Evolutionary conservation across 2,888 invertebrate genomes (phyloP).

Genomic region (Sarcophaga subvicina): DNA sequence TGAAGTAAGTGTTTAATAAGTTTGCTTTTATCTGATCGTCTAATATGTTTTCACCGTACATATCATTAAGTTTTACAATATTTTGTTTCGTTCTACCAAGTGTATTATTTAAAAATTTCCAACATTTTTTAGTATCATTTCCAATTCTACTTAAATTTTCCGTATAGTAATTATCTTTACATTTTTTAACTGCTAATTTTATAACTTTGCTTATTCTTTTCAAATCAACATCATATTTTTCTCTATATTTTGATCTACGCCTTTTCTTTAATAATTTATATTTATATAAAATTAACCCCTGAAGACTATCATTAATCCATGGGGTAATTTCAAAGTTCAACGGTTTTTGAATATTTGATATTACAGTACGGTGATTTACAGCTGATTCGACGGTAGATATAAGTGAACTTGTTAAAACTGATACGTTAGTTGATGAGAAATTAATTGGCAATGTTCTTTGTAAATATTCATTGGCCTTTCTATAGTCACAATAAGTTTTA

Average conservation of each 20-base stretch:
- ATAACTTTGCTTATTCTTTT: no score
- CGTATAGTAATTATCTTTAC: background rate
- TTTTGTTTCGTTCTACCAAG: background rate
- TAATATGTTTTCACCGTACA: no score
- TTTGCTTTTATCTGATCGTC: background rate
- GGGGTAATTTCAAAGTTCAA: background rate
- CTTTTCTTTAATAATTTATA: no score
- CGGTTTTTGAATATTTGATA: background rate
- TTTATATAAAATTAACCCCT: no score
- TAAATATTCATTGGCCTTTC: background rate
- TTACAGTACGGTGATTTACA: background rate
- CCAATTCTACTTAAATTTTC: background rate
- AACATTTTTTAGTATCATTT: background rate
- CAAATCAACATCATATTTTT: no score
- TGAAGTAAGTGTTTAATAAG: constrained; percentile 1
- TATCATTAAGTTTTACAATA: no score
- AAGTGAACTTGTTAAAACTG: constrained; percentile 3
- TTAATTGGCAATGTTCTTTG: background rate
- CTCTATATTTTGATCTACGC: no score
- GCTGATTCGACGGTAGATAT: background rate
- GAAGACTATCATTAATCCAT: no score
- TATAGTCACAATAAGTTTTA: constrained; percentile 11
- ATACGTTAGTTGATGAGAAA: background rate
- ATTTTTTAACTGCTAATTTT: background rate
- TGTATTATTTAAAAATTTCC: background rate